phyloP scores from a whole-genome alignment of 2,797 vertebrate genomes.

The Acipenser transmontanus region DNA sequence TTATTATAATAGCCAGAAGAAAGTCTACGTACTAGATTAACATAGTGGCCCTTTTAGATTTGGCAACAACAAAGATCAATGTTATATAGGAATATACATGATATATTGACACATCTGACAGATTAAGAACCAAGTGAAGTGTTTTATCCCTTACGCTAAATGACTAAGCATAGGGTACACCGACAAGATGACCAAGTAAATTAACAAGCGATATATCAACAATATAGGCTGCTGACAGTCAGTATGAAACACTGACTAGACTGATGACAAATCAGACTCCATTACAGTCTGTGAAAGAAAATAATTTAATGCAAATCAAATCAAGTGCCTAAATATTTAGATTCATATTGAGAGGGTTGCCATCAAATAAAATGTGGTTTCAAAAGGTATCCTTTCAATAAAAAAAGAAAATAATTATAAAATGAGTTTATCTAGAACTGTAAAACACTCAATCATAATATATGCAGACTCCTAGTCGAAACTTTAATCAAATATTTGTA shows the following conservation, averaged over 20 bases:
- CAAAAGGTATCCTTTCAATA: no score
- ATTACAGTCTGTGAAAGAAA: no score
- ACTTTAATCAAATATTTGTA: no score
- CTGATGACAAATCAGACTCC: no score
- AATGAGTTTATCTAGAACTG: no score
- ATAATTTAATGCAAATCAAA: no score
- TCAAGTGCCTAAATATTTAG: no score
- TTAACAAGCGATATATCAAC: background rate
- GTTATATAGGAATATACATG: background rate
- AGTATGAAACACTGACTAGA: background rate
- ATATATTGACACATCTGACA: slow-evolving; percentile 8
- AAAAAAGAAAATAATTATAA: no score
- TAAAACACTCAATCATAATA: no score
- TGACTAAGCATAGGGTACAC: slow-evolving; percentile 6
- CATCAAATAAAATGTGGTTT: no score
- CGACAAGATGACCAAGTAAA: slow-evolving; percentile 7
- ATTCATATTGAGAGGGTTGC: no score
- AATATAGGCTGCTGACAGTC: background rate
- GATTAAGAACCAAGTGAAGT: background rate
- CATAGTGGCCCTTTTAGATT: background rate
- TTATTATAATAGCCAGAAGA: background rate
- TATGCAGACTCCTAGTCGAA: no score
- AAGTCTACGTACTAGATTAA: background rate
- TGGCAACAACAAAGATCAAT: slow-evolving; percentile 1
- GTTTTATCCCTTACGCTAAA: slow-evolving; percentile 9